Evolutionary conservation across 2,888 invertebrate species (phyloP).

Genomic region (Lasioglossum malachurum): DNA sequence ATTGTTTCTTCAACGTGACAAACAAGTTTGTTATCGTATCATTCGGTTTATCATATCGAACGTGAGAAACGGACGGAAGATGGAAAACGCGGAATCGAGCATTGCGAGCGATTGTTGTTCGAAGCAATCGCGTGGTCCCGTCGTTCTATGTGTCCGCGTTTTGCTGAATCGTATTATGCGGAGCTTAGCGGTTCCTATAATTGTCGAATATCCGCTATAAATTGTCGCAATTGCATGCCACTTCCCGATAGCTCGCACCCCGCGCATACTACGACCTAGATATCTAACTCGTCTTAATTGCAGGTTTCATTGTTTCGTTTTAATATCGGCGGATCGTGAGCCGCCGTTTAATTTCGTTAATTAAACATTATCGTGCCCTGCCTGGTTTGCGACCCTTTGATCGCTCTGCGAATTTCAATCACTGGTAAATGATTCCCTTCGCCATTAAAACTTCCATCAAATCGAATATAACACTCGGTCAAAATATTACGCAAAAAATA

Average conservation of each 20-base stretch:
- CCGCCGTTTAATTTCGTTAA: constrained; percentile 8
- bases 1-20: background rate
- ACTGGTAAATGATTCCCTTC: background rate
- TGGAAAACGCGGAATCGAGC: background rate
- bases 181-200: constrained; percentile 47
- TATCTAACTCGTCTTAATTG: constrained; percentile 50
- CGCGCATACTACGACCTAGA: constrained; percentile 42
- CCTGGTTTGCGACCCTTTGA: background rate
- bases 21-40: background rate
- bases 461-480: background rate
- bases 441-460: background rate
- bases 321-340: constrained; percentile 14
- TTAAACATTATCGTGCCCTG: background rate
- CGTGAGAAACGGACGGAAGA: background rate
- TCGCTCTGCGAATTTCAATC: background rate
- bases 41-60: background rate
- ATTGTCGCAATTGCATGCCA: constrained; percentile 57
- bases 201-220: constrained; percentile 55
- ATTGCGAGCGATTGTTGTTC: background rate
- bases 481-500: background rate
- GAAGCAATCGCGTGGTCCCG: background rate
- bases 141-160: background rate
- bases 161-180: constrained; percentile 31
- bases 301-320: constrained; percentile 46
- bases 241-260: constrained; percentile 47